Evolutionary conservation across 2,113 vertebrate genomes (phyloP), one percentile per base, ranked within the genome.

Genomic region (Arenaria interpres): DNA sequence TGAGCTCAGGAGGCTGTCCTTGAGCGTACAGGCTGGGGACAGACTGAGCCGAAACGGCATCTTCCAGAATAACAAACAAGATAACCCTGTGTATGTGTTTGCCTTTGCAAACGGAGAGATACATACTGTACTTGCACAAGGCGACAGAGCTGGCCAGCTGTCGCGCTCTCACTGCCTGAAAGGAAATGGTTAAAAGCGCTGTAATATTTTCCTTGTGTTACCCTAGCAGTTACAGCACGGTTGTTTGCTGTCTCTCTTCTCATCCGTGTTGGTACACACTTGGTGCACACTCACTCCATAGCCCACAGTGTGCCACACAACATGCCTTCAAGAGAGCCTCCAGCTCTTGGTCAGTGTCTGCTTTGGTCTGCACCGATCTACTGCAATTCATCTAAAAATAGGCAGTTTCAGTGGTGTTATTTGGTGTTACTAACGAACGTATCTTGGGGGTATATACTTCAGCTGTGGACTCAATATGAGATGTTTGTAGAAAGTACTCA

Each of bases 231-330:
- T 46, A 35, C 16, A 54, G 51, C 18, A 25, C 1, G 1, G 30
- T 7, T 67, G 15, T 45, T 74, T 67, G 43, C 56, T 46, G 15
- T 43, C 43, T 67, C 22, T 67, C 53, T 39, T 35, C 39, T 51
- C 37, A 6, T 37, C 16, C 0, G 0, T 14, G 17, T 32, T 30
- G 19, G 50, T 23, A 9, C 0, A 1, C 19, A 2, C 37, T 33
- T 19, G 20, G 19, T 64, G 75, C 37, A 32, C 14, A 2, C 39
- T 30, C 51, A 33, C 45, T 80, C 11, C 8, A 59, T 67, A 78
- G 30, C 53, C 54, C 66, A 10, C 19, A 20, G 23, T 43, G 35
- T 5, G 7, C 4, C 15, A 23, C 48, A 27, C 21, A 35, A 2
- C 0, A 0, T 76, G 39, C 45, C 73, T 30, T 32, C 68, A 35